phyloP scores from a whole-genome alignment of 2,113 vertebrate species.

The Cervus canadensis region DNA sequence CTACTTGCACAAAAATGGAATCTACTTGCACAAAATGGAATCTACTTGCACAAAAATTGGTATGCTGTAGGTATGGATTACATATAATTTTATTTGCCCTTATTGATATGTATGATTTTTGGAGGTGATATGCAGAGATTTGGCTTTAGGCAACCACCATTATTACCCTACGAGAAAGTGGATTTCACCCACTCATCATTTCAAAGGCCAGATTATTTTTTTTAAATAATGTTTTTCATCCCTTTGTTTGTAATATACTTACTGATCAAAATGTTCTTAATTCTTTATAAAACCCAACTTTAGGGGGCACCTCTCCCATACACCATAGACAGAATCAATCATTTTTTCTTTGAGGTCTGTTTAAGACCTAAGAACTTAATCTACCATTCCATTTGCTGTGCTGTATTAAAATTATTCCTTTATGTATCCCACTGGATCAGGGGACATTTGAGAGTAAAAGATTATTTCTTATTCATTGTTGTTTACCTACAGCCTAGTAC shows the following conservation, averaged over 20 bases:
- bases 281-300: not conserved
- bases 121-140: not conserved
- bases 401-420: not conserved
- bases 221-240: not conserved
- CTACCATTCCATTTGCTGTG: not conserved
- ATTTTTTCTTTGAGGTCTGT: not conserved
- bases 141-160: not conserved
- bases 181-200: not conserved
- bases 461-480: constrained; percentile 20
- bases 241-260: not conserved
- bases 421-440: not conserved
- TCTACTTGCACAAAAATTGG: not conserved
- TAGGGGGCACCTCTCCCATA: not conserved
- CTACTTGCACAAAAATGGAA: not conserved
- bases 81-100: not conserved
- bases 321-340: not conserved
- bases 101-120: not conserved
- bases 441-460: not conserved
- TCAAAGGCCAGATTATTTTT: not conserved
- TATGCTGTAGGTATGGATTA: not conserved
- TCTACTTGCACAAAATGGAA: not conserved
- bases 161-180: not conserved
- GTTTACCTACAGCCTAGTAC: not conserved
- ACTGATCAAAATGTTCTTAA: not conserved
- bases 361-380: not conserved